A percentile compares a stretch with the other conserved stretches of the same genome.
Conservation (phyloP, 2,113 vertebrate species). For the Opisthocomus hoazin region DNA sequence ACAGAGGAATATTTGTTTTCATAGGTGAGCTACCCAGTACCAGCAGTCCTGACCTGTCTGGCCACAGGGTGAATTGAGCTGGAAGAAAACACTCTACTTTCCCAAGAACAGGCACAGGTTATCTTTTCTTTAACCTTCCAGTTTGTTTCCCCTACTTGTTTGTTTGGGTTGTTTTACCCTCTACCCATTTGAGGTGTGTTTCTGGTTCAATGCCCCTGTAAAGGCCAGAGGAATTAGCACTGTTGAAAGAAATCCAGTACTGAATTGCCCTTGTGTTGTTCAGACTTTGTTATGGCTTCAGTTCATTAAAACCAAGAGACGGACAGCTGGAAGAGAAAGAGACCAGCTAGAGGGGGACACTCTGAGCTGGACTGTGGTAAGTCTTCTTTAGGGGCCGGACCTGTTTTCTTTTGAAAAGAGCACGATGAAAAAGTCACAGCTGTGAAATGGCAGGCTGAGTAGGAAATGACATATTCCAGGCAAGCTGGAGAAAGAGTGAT, state of each 20-base stretch:
- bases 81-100: constrained; percentile 45
- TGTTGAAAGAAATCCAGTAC: constrained; percentile 52
- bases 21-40: constrained; percentile 49
- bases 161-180: constrained; percentile 72
- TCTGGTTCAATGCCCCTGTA: constrained; percentile 72
- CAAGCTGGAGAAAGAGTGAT: background rate
- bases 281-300: constrained; percentile 53
- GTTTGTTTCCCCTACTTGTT: constrained; percentile 72
- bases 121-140: constrained; percentile 63
- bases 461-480: background rate
- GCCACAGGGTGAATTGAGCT: constrained; percentile 51
- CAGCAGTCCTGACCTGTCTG: constrained; percentile 50
- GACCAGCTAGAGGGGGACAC: background rate
- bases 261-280: constrained; percentile 16
- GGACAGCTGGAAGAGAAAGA: constrained; percentile 44
- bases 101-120: constrained; percentile 34
- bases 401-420: background rate
- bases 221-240: constrained; percentile 59
- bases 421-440: background rate
- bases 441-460: background rate
- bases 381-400: background rate
- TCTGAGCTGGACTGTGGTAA: background rate
- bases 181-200: constrained; percentile 65
- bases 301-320: constrained; percentile 39
- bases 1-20: constrained; percentile 67